Conservation (phyloP, 1,140 invertebrate genomes). For the Caenorhabditis inopinata region DNA sequence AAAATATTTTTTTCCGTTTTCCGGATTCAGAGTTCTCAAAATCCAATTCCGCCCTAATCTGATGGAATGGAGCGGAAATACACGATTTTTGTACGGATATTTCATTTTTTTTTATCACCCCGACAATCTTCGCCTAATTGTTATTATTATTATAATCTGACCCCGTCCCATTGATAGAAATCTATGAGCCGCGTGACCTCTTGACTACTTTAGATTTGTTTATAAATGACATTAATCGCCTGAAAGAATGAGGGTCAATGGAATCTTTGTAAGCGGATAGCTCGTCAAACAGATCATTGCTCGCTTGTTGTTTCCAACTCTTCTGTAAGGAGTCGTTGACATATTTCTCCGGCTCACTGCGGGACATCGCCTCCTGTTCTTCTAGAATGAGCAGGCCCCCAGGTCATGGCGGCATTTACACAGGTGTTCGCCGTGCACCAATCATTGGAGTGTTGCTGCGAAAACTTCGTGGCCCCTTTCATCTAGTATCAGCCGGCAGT, state of each 20-base stretch:
- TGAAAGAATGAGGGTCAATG: neutral
- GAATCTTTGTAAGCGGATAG: neutral
- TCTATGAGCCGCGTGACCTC: neutral
- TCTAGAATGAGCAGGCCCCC: neutral
- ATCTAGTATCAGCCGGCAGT: neutral
- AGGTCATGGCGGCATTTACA: constrained; percentile 17
- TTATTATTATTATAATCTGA: too few species aligned
- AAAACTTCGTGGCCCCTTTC: neutral
- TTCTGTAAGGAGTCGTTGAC: too few species aligned
- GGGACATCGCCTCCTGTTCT: neutral
- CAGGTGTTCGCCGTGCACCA: constrained; percentile 10
- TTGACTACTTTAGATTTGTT: constrained; percentile 23
- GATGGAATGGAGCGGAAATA: too few species aligned
- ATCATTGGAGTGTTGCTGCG: neutral
- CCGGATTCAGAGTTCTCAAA: too few species aligned
- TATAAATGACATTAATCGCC: constrained; percentile 29
- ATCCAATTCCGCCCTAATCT: too few species aligned
- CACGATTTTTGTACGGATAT: too few species aligned
- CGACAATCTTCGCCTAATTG: too few species aligned
- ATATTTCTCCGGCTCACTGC: neutral
- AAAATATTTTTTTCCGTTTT: too few species aligned
- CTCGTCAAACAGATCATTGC: constrained; percentile 20
- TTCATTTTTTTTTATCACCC: too few species aligned
- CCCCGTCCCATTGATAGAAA: too few species aligned
- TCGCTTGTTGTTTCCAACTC: too few species aligned